Percentiles rank a stretch among this genome's conserved stretches.
phyloP scores from a whole-genome alignment of 2,113 vertebrate species.

The Alectura lathami region DNA sequence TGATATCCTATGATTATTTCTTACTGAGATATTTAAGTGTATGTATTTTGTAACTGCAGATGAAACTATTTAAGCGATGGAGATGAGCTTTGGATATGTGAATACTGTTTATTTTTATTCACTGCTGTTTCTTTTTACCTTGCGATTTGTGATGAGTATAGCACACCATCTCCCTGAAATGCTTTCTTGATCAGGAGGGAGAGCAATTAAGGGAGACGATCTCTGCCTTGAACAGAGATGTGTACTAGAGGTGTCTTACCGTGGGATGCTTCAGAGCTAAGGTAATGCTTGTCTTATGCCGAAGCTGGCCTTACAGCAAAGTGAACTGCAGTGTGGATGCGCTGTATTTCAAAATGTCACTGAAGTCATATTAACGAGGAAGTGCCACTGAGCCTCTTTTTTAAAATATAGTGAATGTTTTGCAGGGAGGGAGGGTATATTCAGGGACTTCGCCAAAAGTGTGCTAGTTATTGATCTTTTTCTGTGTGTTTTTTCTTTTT shows the following conservation, averaged over 20 bases:
- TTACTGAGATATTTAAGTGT: conserved; percentile 68
- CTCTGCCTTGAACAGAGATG: conserved; percentile 14
- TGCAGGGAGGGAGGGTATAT: not conserved
- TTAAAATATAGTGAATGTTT: conserved; percentile 5
- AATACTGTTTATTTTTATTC: conserved; percentile 59
- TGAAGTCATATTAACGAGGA: conserved; percentile 29
- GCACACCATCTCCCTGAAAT: conserved; percentile 35
- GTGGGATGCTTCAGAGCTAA: conserved; percentile 13
- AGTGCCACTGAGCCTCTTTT: conserved; percentile 47
- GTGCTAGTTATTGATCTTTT: not conserved
- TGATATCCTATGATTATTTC: conserved; percentile 55
- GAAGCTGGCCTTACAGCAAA: conserved; percentile 55
- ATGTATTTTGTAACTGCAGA: conserved; percentile 75
- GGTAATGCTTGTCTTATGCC: conserved; percentile 55
- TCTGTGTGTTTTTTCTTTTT: not conserved
- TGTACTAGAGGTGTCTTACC: conserved; percentile 22
- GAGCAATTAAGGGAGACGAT: not conserved
- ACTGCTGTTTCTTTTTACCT: conserved; percentile 50
- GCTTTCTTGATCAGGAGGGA: conserved; percentile 33
- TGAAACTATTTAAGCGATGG: conserved; percentile 66
- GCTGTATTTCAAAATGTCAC: conserved; percentile 27
- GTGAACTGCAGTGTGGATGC: conserved; percentile 6
- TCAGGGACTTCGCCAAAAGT: conserved; percentile 20
- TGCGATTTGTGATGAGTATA: conserved; percentile 31
- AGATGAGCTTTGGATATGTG: conserved; percentile 55